Evolutionary conservation across 2,888 invertebrate species (phyloP), one percentile per base, ranked within the genome.

Genomic region (Allacma fusca): DNA sequence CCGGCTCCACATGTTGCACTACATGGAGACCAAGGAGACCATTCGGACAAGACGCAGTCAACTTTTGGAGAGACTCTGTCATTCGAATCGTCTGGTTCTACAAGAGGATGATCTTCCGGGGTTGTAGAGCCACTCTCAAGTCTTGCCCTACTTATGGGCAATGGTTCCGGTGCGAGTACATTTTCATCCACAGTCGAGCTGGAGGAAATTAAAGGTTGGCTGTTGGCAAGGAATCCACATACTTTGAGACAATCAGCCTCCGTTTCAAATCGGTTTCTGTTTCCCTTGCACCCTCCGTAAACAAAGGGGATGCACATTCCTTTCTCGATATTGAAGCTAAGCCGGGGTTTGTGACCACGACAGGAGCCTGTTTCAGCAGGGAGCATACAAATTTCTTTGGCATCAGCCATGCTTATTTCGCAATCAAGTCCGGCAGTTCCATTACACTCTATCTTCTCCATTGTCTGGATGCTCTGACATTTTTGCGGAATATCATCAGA

Each of bases 11-110:
- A 97, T 7, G 94, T 91, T 0, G 93, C 94, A 72, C 94, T 93
- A 88, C 97, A 97, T 0, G 95, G 93, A 75, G 95, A 94, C 96
- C 97, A 97, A 82, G 93, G 92, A 75, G 94, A 92, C 97, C 97
- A 97, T 72, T 91, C 91, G 0, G 93, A 93, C 19, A 94, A 92
- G 77, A 94, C 93, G 72, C 90, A 89, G 26, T 80, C 80, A 23
- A 79, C 70, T 23, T 67, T 75, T 9, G 62, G 59, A 12, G 28
- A 59, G 1, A 23, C 64, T 40, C 62, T 34, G n/a, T 50, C 50
- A 13, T 43, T 44, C n/a, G n/a, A 24, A 67, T 40, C 26, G 16
- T 73, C 73, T 19, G 67, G 65, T 9, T 76, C 64, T 13, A 40
- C 57, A 24, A 21, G 24, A 0, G 50, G 73, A 62, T 34, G 21